Percentiles rank a stretch among this genome's conserved stretches.
Evolutionary conservation across 1,140 invertebrate genomes (phyloP).

Genomic region (Homarus americanus): DNA sequence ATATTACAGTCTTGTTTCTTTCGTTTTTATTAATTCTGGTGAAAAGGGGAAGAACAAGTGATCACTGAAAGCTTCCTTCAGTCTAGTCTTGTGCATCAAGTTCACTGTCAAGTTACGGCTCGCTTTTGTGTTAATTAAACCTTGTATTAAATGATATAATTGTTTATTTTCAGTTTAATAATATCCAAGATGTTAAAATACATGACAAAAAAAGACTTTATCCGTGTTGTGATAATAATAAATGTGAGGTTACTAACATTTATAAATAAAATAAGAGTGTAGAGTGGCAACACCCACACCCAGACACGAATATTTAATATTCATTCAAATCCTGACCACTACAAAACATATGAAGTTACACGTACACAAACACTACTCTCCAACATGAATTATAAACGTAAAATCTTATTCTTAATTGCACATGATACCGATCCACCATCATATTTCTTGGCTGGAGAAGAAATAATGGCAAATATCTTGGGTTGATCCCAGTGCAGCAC

Average conservation of each 20-base stretch:
- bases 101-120: no score
- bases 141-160: no score
- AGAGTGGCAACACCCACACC: slow-evolving; percentile 11
- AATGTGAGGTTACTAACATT: background rate
- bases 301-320: background rate
- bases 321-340: background rate
- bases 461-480: background rate
- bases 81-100: no score
- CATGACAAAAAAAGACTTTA: background rate
- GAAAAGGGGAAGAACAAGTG: background rate
- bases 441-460: background rate
- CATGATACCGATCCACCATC: background rate
- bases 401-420: background rate
- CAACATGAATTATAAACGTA: background rate
- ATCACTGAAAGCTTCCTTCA: background rate
- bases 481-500: background rate
- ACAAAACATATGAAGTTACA: background rate
- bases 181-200: no score
- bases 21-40: background rate
- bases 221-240: background rate
- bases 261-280: background rate
- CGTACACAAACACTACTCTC: background rate
- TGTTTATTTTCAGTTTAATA: no score
- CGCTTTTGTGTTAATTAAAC: no score
- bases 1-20: background rate